Evolutionary conservation across 2,113 vertebrate species (phyloP).

Genomic region (Rhinogobius similis): DNA sequence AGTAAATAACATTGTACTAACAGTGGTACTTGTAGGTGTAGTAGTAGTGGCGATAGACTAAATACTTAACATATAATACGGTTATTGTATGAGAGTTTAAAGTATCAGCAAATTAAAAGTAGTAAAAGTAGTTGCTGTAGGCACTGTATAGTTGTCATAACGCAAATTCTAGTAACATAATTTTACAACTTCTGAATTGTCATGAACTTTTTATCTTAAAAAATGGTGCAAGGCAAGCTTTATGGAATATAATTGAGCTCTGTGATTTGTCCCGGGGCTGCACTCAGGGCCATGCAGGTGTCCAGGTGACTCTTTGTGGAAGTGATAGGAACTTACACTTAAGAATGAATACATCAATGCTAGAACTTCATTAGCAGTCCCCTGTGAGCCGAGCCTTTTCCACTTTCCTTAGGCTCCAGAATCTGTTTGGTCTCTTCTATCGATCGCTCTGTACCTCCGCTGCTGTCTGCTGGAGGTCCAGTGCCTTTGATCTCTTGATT

Average conservation of each 20-base stretch:
- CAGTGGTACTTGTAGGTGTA: no score
- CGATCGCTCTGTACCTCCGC: slow-evolving; percentile 28
- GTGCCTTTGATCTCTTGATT: slow-evolving; percentile 66
- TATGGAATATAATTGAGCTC: not conserved
- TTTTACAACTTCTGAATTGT: no score
- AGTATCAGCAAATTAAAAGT: no score
- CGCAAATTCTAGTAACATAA: no score
- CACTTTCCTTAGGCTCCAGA: slow-evolving; percentile 30
- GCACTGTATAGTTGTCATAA: no score
- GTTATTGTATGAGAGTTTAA: no score
- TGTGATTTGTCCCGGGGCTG: not conserved
- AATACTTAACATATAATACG: no score
- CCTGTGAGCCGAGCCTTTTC: slow-evolving; percentile 31
- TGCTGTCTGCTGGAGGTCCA: slow-evolving; percentile 45
- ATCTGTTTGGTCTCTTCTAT: slow-evolving; percentile 41
- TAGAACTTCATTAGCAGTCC: slow-evolving; percentile 57
- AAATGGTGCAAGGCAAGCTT: not conserved
- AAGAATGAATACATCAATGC: slow-evolving; percentile 35
- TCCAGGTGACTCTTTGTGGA: not conserved
- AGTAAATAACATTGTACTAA: no score
- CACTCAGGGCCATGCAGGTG: not conserved
- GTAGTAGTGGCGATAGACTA: no score
- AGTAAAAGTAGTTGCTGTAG: no score
- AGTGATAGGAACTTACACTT: not conserved
- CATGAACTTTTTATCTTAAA: not conserved